A percentile compares a stretch with the other conserved stretches of the same genome.
Conservation (phyloP, 2,888 invertebrate genomes). For the Apomyelois bistriatella region DNA sequence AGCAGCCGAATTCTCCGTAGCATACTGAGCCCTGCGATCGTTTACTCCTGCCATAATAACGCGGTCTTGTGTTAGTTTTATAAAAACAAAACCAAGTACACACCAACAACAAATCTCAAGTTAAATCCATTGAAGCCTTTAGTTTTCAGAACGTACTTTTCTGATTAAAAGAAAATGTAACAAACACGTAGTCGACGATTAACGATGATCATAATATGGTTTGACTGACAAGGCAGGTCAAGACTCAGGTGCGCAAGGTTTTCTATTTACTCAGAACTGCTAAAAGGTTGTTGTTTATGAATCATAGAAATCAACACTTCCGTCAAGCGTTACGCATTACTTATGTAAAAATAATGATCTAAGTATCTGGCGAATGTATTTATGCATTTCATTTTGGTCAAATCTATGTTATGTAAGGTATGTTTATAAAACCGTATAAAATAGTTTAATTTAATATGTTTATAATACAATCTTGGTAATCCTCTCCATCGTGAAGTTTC, state of each 20-base stretch:
- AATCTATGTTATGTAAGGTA: no score
- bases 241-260: conserved; percentile 7
- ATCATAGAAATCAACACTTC: conserved; percentile 2
- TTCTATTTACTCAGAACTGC: not conserved
- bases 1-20: conserved; percentile 94
- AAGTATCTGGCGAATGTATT: not conserved
- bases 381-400: not conserved
- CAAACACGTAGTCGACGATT: not conserved
- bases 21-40: conserved; percentile 91
- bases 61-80: not conserved
- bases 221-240: conserved; percentile 7
- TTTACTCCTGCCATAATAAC: conserved; percentile 77
- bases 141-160: no score
- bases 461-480: no score
- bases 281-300: not conserved
- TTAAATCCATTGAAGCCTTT: no score
- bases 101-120: no score
- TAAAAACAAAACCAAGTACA: no score
- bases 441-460: no score
- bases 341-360: not conserved
- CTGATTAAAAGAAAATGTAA: not conserved
- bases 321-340: not conserved
- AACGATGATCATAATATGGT: conserved; percentile 4
- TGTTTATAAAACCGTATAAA: no score
- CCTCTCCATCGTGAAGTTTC: no score